phyloP scores from a whole-genome alignment of 2,113 vertebrate genomes.

The Heterochromis multidens region DNA sequence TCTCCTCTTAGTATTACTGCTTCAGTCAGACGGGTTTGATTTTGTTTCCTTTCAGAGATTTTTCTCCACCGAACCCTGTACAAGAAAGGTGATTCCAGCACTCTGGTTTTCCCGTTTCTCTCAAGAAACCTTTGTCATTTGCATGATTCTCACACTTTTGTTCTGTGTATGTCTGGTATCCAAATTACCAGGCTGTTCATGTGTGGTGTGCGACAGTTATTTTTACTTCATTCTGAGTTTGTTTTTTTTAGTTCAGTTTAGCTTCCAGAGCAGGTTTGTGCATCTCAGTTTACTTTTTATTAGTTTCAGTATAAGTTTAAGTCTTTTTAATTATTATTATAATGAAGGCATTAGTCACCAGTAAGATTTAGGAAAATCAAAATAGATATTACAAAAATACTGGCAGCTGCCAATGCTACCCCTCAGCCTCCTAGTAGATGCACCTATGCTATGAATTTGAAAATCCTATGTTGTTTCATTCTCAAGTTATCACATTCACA shows the following conservation, averaged over 20 bases:
- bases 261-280: neutral
- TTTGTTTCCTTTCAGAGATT: neutral
- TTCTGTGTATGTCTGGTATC: neutral
- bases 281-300: neutral
- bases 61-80: neutral
- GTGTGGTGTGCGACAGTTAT: neutral
- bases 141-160: neutral
- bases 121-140: neutral
- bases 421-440: too few relatives aligned
- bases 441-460: too few relatives aligned
- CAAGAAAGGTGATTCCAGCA: neutral
- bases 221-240: neutral
- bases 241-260: neutral
- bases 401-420: too few relatives aligned
- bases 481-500: too few relatives aligned
- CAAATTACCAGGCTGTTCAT: neutral
- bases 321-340: too few relatives aligned
- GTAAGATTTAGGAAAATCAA: neutral
- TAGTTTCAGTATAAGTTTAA: neutral
- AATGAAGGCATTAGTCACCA: too few relatives aligned
- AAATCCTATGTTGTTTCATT: too few relatives aligned
- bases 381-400: neutral
- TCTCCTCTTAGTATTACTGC: neutral
- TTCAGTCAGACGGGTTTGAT: neutral
- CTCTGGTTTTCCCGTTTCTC: neutral